Percentiles rank a stretch among this genome's conserved stretches.
Evolutionary conservation across 1,140 invertebrate species (phyloP).

Genomic region (Nymphalis io): DNA sequence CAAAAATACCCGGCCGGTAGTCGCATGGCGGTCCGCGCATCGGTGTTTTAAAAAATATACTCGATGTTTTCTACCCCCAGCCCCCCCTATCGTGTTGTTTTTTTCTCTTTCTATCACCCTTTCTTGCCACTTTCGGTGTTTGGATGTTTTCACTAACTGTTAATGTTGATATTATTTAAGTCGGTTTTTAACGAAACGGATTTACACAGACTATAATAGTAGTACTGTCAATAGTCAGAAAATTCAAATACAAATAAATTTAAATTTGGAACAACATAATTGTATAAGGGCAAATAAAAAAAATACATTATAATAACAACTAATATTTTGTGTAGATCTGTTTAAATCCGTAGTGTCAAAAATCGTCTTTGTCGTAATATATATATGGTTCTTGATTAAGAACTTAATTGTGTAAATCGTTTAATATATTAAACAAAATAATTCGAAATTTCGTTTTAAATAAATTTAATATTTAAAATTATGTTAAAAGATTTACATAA

Average conservation of each 20-base stretch:
- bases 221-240: no score
- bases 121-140: slow-evolving; percentile 78
- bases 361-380: slow-evolving; percentile 6
- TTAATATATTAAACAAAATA: background rate
- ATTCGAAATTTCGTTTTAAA: slow-evolving; percentile 14
- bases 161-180: slow-evolving; percentile 69
- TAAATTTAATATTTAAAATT: slow-evolving; percentile 1
- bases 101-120: slow-evolving; percentile 76
- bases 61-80: slow-evolving; percentile 70
- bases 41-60: slow-evolving; percentile 70
- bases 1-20: slow-evolving; percentile 74
- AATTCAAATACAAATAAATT: no score
- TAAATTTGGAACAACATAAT: background rate
- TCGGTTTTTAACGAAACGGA: background rate
- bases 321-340: background rate
- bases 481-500: slow-evolving; percentile 20
- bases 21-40: slow-evolving; percentile 65
- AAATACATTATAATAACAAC: background rate
- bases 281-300: background rate
- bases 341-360: background rate
- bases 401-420: slow-evolving; percentile 12
- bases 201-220: background rate
- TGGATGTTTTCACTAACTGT: slow-evolving; percentile 80
- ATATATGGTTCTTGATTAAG: slow-evolving; percentile 22
- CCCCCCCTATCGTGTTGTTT: slow-evolving; percentile 71